Evolutionary conservation across 1,140 invertebrate genomes (phyloP).

Genomic region (Saccostrea cuccullata): DNA sequence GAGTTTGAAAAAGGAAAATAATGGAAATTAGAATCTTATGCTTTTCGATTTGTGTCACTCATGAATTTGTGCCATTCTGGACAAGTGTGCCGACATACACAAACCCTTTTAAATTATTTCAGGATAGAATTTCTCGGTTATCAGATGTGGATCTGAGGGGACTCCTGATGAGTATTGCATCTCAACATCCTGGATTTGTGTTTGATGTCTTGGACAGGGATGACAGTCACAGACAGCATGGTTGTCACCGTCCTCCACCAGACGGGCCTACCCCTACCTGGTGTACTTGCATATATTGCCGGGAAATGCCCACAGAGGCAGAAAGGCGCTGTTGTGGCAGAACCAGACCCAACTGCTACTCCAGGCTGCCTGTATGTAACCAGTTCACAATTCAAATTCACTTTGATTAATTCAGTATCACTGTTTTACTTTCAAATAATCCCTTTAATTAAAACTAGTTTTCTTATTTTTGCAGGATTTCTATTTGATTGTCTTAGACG

Average conservation of each 20-base stretch:
- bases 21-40: not conserved
- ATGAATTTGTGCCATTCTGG: too few relatives aligned
- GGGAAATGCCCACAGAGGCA: slow-evolving; percentile 25
- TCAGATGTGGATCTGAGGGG: not conserved
- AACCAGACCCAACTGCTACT: not conserved
- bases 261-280: not conserved
- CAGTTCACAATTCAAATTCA: not conserved
- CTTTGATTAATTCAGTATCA: not conserved
- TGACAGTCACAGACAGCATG: too few relatives aligned
- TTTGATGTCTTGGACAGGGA: too few relatives aligned
- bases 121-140: slow-evolving; percentile 8
- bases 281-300: slow-evolving; percentile 8
- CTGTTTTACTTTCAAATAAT: not conserved
- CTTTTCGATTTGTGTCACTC: not conserved
- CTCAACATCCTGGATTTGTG: too few relatives aligned
- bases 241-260: too few relatives aligned
- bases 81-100: not conserved
- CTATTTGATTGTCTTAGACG: slow-evolving; percentile 3
- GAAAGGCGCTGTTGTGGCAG: slow-evolving; percentile 9
- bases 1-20: too few relatives aligned
- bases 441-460: too few relatives aligned
- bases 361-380: slow-evolving; percentile 28
- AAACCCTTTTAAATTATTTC: not conserved
- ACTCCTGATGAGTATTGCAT: too few relatives aligned
- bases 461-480: slow-evolving; percentile 2